phyloP scores from a whole-genome alignment of 2,888 invertebrate genomes.

The Polydrusus tereticollis region DNA sequence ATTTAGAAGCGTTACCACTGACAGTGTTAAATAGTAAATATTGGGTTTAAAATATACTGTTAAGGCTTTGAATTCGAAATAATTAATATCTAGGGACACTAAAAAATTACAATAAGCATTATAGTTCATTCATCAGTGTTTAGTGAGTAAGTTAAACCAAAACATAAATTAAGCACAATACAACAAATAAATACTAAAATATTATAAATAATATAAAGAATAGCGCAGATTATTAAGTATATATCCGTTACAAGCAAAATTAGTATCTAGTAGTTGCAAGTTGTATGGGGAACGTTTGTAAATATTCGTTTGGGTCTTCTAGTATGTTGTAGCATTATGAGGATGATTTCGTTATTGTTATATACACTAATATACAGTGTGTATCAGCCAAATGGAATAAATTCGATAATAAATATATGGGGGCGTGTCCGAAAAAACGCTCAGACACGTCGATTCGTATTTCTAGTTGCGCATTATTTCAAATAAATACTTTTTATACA shows the following conservation, averaged over 20 bases:
- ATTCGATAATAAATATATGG: no score
- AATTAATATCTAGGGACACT: constrained; percentile 56
- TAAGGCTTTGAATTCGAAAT: constrained; percentile 47
- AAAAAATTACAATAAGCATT: constrained; percentile 29
- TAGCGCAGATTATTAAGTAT: constrained; percentile 13
- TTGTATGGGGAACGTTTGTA: constrained; percentile 5
- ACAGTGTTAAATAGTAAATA: no score
- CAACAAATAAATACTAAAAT: constrained; percentile 30
- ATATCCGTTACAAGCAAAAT: not conserved
- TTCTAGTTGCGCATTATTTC: no score
- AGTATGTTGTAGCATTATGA: not conserved
- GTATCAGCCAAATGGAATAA: no score
- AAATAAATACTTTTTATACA: no score
- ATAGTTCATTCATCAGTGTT: constrained; percentile 61
- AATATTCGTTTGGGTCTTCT: constrained; percentile 7
- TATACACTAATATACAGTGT: no score
- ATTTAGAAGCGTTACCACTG: no score
- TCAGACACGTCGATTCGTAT: no score
- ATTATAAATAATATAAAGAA: constrained; percentile 6
- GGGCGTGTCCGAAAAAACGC: no score
- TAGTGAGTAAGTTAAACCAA: constrained; percentile 62
- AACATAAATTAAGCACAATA: constrained; percentile 64
- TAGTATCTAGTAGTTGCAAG: constrained; percentile 9
- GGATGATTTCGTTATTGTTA: not conserved
- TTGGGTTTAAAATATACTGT: not conserved